A percentile compares a stretch with the other conserved stretches of the same genome.
Evolutionary conservation across 2,888 invertebrate species (phyloP).

Genomic region (Aspidiotus rigidus): DNA sequence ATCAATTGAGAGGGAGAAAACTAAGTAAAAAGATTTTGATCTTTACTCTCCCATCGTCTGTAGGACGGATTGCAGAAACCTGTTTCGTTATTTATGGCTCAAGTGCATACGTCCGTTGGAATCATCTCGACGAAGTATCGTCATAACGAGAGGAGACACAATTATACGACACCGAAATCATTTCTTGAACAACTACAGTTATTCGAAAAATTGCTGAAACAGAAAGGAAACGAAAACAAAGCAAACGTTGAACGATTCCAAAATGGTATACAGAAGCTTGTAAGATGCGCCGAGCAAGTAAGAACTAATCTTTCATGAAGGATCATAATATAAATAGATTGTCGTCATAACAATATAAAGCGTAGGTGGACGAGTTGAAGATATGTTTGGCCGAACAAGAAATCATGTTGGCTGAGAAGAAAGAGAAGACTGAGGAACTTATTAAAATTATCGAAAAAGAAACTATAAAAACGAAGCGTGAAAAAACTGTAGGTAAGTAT

Average conservation of each 20-base stretch:
- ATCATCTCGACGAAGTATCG: slow-evolving; percentile 70
- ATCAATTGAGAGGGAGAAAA: background rate
- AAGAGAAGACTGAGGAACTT: slow-evolving; percentile 78
- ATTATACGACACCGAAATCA: slow-evolving; percentile 93
- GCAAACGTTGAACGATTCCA: slow-evolving; percentile 70
- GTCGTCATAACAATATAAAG: background rate
- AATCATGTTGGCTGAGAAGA: slow-evolving; percentile 73
- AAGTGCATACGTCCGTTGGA: slow-evolving; percentile 79
- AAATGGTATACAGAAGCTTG: slow-evolving; percentile 78
- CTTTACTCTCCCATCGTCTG: slow-evolving; percentile 34
- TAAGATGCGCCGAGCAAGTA: slow-evolving; percentile 75
- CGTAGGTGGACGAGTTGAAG: slow-evolving; percentile 68
- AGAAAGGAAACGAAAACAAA: slow-evolving; percentile 59
- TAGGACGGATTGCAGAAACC: slow-evolving; percentile 49
- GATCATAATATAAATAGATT: background rate
- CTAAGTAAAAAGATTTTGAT: background rate
- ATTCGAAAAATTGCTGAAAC: slow-evolving; percentile 60
- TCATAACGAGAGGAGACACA: slow-evolving; percentile 77
- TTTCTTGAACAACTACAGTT: slow-evolving; percentile 86
- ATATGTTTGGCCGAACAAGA: slow-evolving; percentile 65
- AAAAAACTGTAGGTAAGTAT: slow-evolving; percentile 52
- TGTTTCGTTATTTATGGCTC: slow-evolving; percentile 80
- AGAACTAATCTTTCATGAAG: background rate
- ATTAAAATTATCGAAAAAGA: slow-evolving; percentile 79
- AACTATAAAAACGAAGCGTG: slow-evolving; percentile 80